phyloP scores from a whole-genome alignment of 1,140 invertebrate species.

The Chironomus striatipennis region DNA sequence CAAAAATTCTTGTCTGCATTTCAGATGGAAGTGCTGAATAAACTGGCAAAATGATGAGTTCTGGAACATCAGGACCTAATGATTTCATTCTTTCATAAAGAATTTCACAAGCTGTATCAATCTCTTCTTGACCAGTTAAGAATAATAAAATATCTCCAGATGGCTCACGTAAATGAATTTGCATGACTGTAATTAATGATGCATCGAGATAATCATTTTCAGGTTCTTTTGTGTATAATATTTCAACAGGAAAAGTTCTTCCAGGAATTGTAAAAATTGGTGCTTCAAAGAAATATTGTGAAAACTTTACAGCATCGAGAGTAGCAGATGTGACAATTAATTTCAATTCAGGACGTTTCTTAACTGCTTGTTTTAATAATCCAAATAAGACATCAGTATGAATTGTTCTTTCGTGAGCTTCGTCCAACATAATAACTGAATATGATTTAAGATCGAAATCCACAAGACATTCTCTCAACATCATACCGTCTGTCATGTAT shows the following conservation, averaged over 20 bases:
- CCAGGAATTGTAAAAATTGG: conserved; percentile 98
- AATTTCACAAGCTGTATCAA: conserved; percentile 98
- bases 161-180: conserved; percentile 99
- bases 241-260: conserved; percentile 87
- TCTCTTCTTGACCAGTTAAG: conserved; percentile 92
- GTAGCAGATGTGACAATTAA: conserved; percentile 99
- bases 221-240: conserved; percentile 98
- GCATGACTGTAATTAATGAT: conserved; percentile 95
- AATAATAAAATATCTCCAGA: conserved; percentile 93
- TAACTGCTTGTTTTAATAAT: conserved; percentile 94
- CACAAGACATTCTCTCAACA: conserved; percentile 97
- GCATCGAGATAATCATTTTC: conserved; percentile 98
- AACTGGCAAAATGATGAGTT: conserved; percentile 96
- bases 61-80: conserved; percentile 91
- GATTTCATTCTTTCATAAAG: conserved; percentile 97
- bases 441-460: conserved; percentile 96
- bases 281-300: conserved; percentile 97
- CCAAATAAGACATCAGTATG: conserved; percentile 99
- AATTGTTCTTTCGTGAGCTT: conserved; percentile 97
- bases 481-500: conserved; percentile 99
- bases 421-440: conserved; percentile 92
- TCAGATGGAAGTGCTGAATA: conserved; percentile 98
- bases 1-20: conserved; percentile 96
- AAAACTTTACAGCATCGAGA: conserved; percentile 99
- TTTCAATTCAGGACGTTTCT: conserved; percentile 89